phyloP scores from a whole-genome alignment of 1,140 invertebrate species.

The Plectrocnemia conspersa region DNA sequence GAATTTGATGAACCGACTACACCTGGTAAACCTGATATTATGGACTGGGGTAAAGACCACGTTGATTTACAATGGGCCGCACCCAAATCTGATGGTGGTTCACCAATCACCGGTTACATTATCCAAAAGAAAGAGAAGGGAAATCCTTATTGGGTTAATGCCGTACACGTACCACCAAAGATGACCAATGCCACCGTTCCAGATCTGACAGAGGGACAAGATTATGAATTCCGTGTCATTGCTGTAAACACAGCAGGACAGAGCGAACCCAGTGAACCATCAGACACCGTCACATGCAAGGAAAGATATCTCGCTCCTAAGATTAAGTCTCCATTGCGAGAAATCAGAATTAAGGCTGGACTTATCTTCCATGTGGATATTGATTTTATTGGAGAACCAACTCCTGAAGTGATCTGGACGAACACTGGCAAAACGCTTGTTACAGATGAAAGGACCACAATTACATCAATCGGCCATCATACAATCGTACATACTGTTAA shows the following conservation, averaged over 20 bases:
- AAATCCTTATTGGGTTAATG: constrained; percentile 84
- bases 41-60: constrained; percentile 90
- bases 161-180: constrained; percentile 74
- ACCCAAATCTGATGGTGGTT: constrained; percentile 84
- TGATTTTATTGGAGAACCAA: constrained; percentile 86
- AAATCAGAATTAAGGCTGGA: constrained; percentile 86
- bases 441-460: constrained; percentile 76
- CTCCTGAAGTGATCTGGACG: constrained; percentile 82
- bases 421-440: constrained; percentile 66
- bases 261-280: constrained; percentile 91
- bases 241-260: constrained; percentile 94
- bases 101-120: constrained; percentile 88
- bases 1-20: constrained; percentile 89
- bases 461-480: constrained; percentile 85
- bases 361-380: constrained; percentile 90
- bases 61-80: constrained; percentile 86
- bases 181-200: constrained; percentile 77
- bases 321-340: constrained; percentile 83
- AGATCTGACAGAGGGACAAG: constrained; percentile 86
- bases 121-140: constrained; percentile 95
- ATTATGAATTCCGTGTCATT: constrained; percentile 94
- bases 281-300: constrained; percentile 81
- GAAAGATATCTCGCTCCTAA: constrained; percentile 84
- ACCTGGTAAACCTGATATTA: constrained; percentile 82
- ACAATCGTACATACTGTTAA: constrained; percentile 89